Conservation (phyloP, 1,140 invertebrate species). For the Phymastichus coffea region DNA sequence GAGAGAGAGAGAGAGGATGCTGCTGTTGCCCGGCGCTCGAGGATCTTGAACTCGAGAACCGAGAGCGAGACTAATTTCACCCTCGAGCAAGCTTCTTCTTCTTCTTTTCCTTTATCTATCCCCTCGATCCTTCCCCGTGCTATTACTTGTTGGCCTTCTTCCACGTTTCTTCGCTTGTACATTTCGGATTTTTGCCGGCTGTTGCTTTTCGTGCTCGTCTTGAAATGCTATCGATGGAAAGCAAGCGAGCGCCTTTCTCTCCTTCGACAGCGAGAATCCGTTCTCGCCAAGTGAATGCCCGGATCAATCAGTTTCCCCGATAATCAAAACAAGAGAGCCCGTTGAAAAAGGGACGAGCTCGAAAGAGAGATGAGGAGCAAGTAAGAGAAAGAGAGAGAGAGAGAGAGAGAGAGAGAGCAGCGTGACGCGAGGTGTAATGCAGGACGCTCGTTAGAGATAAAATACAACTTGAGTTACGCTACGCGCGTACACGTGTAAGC, state of each 20-base stretch:
- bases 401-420: too few relatives aligned
- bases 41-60: conserved; percentile 3
- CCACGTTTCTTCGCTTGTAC: background rate
- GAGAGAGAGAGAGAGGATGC: background rate
- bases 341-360: too few relatives aligned
- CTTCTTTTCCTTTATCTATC: background rate
- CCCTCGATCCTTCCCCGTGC: background rate
- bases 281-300: background rate
- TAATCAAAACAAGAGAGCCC: too few relatives aligned
- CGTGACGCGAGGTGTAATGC: too few relatives aligned
- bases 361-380: too few relatives aligned
- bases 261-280: background rate
- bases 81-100: background rate
- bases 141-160: background rate
- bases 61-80: conserved; percentile 2
- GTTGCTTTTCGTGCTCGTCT: too few relatives aligned
- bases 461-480: too few relatives aligned
- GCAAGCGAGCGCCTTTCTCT: background rate
- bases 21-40: background rate
- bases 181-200: background rate
- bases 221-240: background rate
- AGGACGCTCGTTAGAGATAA: background rate
- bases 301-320: too few relatives aligned
- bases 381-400: too few relatives aligned
- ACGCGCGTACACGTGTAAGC: too few relatives aligned